Base-by-base conservation (phyloP, 2,888 invertebrate species). In the Seladonia tumulorum region DNA sequence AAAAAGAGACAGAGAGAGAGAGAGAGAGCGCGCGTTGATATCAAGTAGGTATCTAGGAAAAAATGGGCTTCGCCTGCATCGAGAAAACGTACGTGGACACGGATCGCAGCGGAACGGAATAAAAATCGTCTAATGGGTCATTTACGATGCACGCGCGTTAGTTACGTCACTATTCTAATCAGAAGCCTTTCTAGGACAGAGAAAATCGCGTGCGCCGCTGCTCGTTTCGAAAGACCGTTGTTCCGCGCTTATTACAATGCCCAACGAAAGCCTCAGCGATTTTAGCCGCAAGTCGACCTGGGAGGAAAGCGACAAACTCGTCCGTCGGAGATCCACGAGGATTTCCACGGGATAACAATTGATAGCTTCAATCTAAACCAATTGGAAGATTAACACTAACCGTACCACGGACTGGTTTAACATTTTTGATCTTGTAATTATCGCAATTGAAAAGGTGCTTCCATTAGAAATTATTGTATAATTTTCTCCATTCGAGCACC, bases 131-230 rank as follows among this genome's bases (percentile, higher is more conserved):
- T 73, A 57, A 83, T 73, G 78, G 53, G 49, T 81, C 83, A 80
- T 87, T 85, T 83, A 35, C 80, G 72, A 76, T 75, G 79, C 74
- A 75, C 35, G 70, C 76, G n/a, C 29, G 74, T 49, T 35, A n/a
- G 75, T 87, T 87, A 71, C 87, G 70, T 87, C 82, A 86, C 47
- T 73, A 76, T 82, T 82, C 76, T 86, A 85, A 79, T 87, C 76
- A 79, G 77, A 63, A 74, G 79, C 29, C 47, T 79, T 83, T 77
- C 76, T 87, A 72, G 82, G 82, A 82, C 86, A 71, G 77, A 77
- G 79, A 82, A 82, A 79, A 82, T 82, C 74, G 63, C 25, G 49
- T 71, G 82, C 7, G 49, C 66, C 35, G 66, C 29, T 66, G 73
- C 47, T 79, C 12, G 42, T 57, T 83, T 74, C 60, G 68, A 72